Conservation (phyloP, 1,140 invertebrate genomes). For the Subanguina moxae region DNA sequence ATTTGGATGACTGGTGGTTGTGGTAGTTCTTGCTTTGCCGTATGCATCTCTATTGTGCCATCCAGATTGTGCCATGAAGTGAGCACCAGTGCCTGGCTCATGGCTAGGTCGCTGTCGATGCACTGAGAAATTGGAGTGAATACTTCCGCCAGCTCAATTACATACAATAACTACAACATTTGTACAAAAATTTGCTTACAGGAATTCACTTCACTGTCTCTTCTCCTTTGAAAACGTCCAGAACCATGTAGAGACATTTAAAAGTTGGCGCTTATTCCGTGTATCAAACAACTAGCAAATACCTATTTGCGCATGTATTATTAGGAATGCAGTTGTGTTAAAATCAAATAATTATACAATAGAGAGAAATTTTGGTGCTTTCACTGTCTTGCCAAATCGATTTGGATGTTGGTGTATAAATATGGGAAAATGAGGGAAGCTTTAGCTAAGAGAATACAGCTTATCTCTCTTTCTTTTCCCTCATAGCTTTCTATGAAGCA, state of each 20-base stretch:
- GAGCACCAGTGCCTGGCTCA: conserved; percentile 23
- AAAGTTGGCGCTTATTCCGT: background rate
- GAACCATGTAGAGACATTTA: conserved; percentile 1
- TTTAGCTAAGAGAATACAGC: too few species aligned
- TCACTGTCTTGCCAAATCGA: too few species aligned
- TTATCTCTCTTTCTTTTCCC: too few species aligned
- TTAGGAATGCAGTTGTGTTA: background rate
- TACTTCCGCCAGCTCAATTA: conserved; percentile 15
- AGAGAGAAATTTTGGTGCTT: too few species aligned
- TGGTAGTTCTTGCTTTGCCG: conserved; percentile 10
- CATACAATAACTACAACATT: too few species aligned
- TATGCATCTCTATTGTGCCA: conserved; percentile 22
- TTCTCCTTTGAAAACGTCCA: background rate
- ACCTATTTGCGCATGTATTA: background rate
- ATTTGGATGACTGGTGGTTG: background rate
- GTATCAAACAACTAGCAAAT: background rate
- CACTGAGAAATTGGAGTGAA: conserved; percentile 13
- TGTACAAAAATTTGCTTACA: background rate
- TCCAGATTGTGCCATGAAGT: conserved; percentile 26
- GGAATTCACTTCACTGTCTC: background rate
- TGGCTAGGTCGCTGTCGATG: conserved; percentile 7
- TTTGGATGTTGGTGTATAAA: too few species aligned
- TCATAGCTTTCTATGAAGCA: too few species aligned
- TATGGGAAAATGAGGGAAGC: too few species aligned
- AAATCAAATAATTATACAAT: too few species aligned